These are phyloP conservation scores for Macrobrachium rosenbergii DNA, from an alignment of 1,140 invertebrate species.

Conservation along the genomic window DNA sequence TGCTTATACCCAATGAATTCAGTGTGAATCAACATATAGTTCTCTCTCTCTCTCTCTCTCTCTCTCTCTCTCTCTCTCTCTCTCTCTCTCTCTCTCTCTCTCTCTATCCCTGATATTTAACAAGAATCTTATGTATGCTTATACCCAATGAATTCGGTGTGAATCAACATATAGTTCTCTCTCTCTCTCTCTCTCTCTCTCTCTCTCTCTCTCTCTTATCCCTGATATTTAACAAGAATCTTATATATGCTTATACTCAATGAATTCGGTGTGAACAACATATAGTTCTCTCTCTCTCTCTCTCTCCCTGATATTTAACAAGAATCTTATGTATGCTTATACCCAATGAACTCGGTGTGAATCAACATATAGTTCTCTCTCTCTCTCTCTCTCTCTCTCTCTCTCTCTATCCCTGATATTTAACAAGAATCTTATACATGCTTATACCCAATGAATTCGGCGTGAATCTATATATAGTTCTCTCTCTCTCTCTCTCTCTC, in stretches of 20 bases:
- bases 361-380: neutral
- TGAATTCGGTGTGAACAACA: neutral
- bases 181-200: neutral
- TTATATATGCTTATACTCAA: no score
- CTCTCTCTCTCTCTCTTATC: slow-evolving; percentile 1
- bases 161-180: neutral
- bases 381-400: neutral
- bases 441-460: neutral
- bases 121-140: no score
- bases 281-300: neutral
- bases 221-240: no score
- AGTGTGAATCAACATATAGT: neutral
- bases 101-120: neutral
- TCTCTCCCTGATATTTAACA: neutral
- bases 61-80: no score
- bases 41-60: neutral
- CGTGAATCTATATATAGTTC: neutral
- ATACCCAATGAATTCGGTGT: neutral
- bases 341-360: neutral
- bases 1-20: neutral
- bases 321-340: no score
- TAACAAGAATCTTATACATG: no score
- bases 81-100: no score
- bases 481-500: neutral
- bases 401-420: neutral